Evolutionary conservation across 2,113 vertebrate species (phyloP), one percentile per base, ranked within the genome.

Genomic region (Rhinolophus ferrumequinum): DNA sequence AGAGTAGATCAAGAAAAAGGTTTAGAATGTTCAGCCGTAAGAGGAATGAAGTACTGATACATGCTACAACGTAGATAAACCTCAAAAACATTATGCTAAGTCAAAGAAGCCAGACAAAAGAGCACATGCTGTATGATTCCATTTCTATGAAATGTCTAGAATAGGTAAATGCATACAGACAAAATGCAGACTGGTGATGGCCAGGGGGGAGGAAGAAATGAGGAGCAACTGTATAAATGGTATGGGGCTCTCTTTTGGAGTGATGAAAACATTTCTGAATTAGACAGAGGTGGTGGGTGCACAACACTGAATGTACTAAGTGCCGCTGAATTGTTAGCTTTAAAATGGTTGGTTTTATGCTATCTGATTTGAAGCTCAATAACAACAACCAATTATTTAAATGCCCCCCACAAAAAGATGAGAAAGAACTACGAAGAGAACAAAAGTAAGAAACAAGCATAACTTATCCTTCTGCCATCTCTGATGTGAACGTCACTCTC

Each of bases 301-400:
- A 62, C n/a, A 80, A 64, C 26, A 72, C 16, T 47, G 54, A 87
- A 73, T n/a, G 35, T 18, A 80, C 5, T 56, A 86, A 54, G 56
- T 54, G 35, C 2, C 72, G 80, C 5, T 88, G 6, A 90, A 70
- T 21, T n/a, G 13, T 76, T 60, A 22, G 19, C 12, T 75, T 90
- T 94, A 69, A 92, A 75, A 77, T 58, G 33, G n/a, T 12, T 94
- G 84, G 82, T 52, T 87, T 88, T 64, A 83, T 66, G 12, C 35
- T 90, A 44, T 38, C 11, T 64, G 77, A 92, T 83, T 56, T 83
- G 73, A 93, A 69, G 33, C 24, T 82, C 38, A 93, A 16, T 18
- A 92, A 83, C 12, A 80, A 77, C 0, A 50, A 66, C 24, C 28
- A 28, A 41, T 33, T 0, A 28, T 76, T 88, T 70, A 79, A 81